phyloP scores from a whole-genome alignment of 2,888 invertebrate species.

The Pammene aurita region DNA sequence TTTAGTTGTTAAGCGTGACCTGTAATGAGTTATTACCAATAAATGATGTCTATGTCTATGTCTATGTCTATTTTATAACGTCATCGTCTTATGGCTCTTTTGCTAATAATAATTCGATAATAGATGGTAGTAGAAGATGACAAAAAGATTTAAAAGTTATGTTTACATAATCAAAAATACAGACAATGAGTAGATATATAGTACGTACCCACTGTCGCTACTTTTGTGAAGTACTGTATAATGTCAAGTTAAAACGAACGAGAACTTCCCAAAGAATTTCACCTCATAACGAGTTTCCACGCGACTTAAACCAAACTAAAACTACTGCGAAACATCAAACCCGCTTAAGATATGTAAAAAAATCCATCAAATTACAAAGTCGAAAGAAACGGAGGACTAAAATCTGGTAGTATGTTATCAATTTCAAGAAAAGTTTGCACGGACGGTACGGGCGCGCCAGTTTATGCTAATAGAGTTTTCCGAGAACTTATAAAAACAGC shows the following conservation, averaged over 20 bases:
- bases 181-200: no score
- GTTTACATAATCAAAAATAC: no score
- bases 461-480: constrained; percentile 35
- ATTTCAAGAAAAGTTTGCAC: constrained; percentile 34
- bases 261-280: constrained; percentile 3
- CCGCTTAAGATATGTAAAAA: constrained; percentile 31
- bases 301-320: not conserved
- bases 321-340: constrained; percentile 24
- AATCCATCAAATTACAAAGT: constrained; percentile 38
- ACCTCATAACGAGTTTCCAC: not conserved
- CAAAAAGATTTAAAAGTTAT: no score
- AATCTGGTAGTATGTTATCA: constrained; percentile 40
- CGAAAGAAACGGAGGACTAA: constrained; percentile 24
- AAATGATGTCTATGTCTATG: no score
- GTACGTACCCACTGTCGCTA: no score
- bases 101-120: no score
- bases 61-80: no score
- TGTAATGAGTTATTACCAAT: no score
- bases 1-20: no score
- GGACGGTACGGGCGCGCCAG: constrained; percentile 9
- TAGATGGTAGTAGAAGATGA: no score
- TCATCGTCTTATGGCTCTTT: no score
- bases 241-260: not conserved
- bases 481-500: not conserved
- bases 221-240: not conserved